Percentiles rank a stretch among this genome's conserved stretches.
These are phyloP conservation scores for Nematostella vectensis DNA, from an alignment of 92 coral and sea anemone species.

Conservation along the genomic window DNA sequence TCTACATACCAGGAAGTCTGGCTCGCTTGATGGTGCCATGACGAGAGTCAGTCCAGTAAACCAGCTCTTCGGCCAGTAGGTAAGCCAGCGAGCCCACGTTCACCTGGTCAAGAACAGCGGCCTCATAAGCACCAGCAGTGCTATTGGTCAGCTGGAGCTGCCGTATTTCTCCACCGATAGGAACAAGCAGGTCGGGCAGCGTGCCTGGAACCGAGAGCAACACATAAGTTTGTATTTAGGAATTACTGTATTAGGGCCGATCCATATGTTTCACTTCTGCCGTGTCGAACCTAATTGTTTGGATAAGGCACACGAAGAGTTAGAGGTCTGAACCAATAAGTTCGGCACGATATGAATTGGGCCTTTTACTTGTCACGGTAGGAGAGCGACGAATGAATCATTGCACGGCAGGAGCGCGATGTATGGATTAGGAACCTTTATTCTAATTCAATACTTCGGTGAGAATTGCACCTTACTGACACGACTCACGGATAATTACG, in stretches of 20 bases:
- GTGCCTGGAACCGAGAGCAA: conserved; percentile 50
- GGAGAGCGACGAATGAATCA: too few species aligned
- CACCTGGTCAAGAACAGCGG: conserved; percentile 26
- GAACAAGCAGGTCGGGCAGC: conserved; percentile 54
- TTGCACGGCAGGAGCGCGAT: too few species aligned
- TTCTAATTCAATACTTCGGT: too few species aligned
- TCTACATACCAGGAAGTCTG: conserved; percentile 40
- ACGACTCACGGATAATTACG: too few species aligned
- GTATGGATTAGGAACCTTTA: too few species aligned
- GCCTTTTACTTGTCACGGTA: too few species aligned
- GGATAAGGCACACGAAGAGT: too few species aligned
- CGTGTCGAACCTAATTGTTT: too few species aligned
- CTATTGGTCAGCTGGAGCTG: conserved; percentile 20
- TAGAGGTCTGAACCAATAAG: too few species aligned
- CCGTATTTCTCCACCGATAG: conserved; percentile 63
- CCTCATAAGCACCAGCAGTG: conserved; percentile 24
- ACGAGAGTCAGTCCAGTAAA: conserved; percentile 54
- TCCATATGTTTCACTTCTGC: not conserved
- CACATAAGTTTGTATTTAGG: not conserved
- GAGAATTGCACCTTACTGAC: too few species aligned
- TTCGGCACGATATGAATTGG: too few species aligned
- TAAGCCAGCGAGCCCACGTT: conserved; percentile 39
- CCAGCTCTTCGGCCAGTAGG: conserved; percentile 35
- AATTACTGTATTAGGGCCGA: too few species aligned
- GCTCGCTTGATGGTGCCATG: conserved; percentile 61